Conservation (phyloP, 2,797 vertebrate species). For the Hypotaenidia philippensis region DNA sequence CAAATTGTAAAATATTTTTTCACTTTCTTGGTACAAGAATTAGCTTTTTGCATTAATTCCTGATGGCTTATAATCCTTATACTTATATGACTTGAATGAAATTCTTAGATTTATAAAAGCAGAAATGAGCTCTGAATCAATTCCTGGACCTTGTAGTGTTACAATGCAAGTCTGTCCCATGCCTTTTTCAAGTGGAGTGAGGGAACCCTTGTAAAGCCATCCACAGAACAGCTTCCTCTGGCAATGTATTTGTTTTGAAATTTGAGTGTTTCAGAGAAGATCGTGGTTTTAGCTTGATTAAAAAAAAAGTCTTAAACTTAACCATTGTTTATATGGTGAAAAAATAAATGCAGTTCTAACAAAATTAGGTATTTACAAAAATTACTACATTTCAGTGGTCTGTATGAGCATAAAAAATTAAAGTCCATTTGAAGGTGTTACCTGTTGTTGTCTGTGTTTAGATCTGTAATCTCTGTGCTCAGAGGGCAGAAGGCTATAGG, state of each 20-base stretch:
- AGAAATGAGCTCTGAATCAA: not conserved
- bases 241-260: not conserved
- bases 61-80: not conserved
- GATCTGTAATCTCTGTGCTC: not conserved
- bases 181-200: not conserved
- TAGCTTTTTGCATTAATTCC: conserved; percentile 18
- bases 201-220: not conserved
- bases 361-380: not conserved
- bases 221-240: not conserved
- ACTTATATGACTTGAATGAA: not conserved
- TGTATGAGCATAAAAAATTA: not conserved
- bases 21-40: not conserved
- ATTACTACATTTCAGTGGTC: not conserved
- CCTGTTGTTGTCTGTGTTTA: not conserved
- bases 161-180: not conserved
- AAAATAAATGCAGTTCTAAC: not conserved
- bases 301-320: not conserved
- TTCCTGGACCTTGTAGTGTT: not conserved
- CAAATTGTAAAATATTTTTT: conserved; percentile 37
- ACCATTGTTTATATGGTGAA: not conserved
- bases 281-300: not conserved
- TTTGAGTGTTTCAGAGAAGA: not conserved
- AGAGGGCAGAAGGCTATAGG: not conserved
- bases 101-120: not conserved
- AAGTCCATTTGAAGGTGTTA: not conserved